Conservation (phyloP, 2,888 invertebrate species). For the Caenorhabditis virilis region DNA sequence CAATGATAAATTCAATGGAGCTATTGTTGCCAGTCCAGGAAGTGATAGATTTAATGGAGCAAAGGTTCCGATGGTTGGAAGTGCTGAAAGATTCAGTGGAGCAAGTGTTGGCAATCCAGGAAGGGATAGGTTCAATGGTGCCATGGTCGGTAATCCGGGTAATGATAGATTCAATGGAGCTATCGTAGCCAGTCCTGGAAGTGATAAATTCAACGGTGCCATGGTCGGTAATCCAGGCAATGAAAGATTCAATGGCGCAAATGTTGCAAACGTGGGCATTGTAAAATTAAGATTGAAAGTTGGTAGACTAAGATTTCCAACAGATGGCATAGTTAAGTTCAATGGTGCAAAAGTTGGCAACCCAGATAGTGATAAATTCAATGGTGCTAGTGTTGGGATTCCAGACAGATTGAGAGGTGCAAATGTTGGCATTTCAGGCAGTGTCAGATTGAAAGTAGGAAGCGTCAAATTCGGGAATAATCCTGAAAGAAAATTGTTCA, state of each 20-base stretch:
- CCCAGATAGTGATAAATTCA: conserved; percentile 1
- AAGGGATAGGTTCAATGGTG: not conserved
- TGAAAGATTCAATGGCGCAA: not conserved
- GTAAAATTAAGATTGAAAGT: not conserved
- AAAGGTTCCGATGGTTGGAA: not conserved
- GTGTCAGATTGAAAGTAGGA: not conserved
- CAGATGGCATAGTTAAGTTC: not conserved
- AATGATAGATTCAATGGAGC: not conserved
- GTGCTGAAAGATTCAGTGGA: not conserved
- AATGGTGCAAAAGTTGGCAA: not conserved
- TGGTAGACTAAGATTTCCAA: not conserved
- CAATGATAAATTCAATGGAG: not conserved
- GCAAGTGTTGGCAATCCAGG: not conserved
- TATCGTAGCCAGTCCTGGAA: not conserved
- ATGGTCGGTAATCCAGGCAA: not conserved
- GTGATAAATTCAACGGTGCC: not conserved
- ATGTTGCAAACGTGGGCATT: not conserved
- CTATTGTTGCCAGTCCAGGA: not conserved
- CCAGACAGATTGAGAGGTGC: not conserved
- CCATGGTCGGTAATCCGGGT: not conserved
- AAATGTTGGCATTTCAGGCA: not conserved
- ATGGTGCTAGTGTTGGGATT: conserved; percentile 7
- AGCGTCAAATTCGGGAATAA: too few relatives aligned
- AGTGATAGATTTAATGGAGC: not conserved
- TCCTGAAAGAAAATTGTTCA: too few relatives aligned